phyloP scores from a whole-genome alignment of 2,113 vertebrate genomes.

The Grallaria varia region DNA sequence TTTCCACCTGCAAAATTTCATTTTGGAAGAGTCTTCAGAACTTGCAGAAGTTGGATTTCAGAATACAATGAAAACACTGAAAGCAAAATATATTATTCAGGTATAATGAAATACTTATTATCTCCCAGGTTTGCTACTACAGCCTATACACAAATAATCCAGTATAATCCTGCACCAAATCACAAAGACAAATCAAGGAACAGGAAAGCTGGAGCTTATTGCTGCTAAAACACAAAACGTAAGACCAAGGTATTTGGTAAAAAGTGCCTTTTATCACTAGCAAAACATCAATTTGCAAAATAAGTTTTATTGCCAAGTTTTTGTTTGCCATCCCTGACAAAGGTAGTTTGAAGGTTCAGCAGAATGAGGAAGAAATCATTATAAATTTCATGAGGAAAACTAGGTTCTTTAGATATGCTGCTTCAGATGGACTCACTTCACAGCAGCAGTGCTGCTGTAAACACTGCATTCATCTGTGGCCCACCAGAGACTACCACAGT shows the following conservation, averaged over 20 bases:
- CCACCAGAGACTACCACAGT: slow-evolving; percentile 54
- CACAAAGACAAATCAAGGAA: background rate
- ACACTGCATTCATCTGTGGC: slow-evolving; percentile 26
- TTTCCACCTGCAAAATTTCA: background rate
- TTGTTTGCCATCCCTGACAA: background rate
- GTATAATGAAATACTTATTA: background rate
- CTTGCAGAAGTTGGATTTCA: background rate
- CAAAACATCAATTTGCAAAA: background rate
- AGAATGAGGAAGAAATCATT: background rate
- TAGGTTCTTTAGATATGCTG: background rate
- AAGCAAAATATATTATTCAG: background rate
- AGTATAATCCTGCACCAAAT: background rate
- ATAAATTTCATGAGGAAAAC: background rate
- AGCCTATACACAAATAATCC: background rate
- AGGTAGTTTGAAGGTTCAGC: background rate
- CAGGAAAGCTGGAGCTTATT: background rate
- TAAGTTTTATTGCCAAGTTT: background rate
- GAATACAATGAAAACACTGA: background rate
- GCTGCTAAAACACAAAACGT: background rate
- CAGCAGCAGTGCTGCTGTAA: slow-evolving; percentile 24
- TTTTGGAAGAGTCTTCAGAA: background rate
- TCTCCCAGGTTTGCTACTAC: background rate
- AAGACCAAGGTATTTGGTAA: background rate
- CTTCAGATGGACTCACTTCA: slow-evolving; percentile 13
- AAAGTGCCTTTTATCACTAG: background rate